Evolutionary conservation across 2,888 invertebrate species (phyloP).

Genomic region (Heliconius ethilla): DNA sequence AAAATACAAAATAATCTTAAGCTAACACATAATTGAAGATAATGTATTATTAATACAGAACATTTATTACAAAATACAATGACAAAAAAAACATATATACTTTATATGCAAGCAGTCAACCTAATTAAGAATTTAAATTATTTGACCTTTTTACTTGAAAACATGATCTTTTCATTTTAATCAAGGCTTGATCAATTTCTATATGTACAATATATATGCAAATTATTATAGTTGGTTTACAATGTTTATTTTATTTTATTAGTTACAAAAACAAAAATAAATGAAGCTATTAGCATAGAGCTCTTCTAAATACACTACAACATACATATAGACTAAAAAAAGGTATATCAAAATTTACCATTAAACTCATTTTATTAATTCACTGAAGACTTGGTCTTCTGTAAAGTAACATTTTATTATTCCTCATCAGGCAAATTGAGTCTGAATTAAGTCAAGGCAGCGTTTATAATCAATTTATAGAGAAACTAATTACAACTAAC

Average conservation of each 20-base stretch:
- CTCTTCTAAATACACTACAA: not conserved
- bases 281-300: not conserved
- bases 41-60: not conserved
- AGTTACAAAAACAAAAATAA: not conserved
- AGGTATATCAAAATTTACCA: not conserved
- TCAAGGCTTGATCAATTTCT: not conserved
- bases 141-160: constrained; percentile 20
- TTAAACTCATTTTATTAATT: not conserved
- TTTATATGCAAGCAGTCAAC: not conserved
- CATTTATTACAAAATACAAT: not conserved
- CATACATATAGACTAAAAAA: not conserved
- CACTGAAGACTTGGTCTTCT: not conserved
- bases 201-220: not conserved
- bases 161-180: not conserved
- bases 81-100: constrained; percentile 6
- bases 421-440: not conserved
- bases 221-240: not conserved
- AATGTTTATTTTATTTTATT: not conserved
- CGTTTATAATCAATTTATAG: not conserved
- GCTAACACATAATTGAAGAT: not conserved
- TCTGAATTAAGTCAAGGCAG: not conserved
- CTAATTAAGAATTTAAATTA: constrained; percentile 7
- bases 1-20: not conserved
- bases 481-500: not conserved
- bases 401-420: not conserved